These are phyloP conservation scores for Nibea albiflora DNA, from an alignment of 2,113 vertebrate species.

Conservation along the genomic window DNA sequence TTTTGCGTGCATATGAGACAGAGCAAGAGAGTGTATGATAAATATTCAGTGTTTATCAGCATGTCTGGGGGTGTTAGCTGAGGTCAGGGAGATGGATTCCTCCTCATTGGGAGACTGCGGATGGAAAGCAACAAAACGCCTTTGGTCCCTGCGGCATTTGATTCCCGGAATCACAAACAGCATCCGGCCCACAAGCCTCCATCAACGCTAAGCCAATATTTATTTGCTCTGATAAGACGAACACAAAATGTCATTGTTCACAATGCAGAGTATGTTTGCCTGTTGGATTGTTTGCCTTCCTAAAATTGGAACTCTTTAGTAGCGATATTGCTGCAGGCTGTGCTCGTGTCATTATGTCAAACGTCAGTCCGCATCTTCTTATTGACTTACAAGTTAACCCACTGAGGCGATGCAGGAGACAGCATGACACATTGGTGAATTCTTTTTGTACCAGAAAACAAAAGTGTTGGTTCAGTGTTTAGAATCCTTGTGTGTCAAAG, in stretches of 20 bases:
- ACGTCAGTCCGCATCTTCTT: constrained; percentile 27
- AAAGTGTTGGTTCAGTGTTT: not conserved
- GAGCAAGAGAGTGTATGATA: constrained; percentile 46
- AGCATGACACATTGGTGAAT: not conserved
- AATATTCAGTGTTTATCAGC: constrained; percentile 76
- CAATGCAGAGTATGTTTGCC: constrained; percentile 33
- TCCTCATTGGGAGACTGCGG: constrained; percentile 46
- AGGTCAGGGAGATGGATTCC: constrained; percentile 68
- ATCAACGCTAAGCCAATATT: constrained; percentile 68
- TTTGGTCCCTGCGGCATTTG: constrained; percentile 47
- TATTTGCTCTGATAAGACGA: constrained; percentile 68
- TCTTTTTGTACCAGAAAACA: not conserved
- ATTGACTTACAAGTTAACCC: constrained; percentile 13
- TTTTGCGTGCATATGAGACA: not conserved
- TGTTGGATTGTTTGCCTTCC: constrained; percentile 53
- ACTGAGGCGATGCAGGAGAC: not conserved
- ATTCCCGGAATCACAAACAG: constrained; percentile 68
- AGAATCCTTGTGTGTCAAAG: not conserved
- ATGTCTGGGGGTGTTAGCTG: constrained; percentile 57
- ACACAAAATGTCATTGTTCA: constrained; percentile 65
- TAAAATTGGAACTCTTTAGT: constrained; percentile 56
- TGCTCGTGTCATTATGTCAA: constrained; percentile 48
- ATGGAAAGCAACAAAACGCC: constrained; percentile 52
- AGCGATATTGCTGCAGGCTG: constrained; percentile 33
- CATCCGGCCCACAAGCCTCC: constrained; percentile 55